Base-by-base conservation (phyloP, 2,888 invertebrate genomes). In the Sericinus montela region DNA sequence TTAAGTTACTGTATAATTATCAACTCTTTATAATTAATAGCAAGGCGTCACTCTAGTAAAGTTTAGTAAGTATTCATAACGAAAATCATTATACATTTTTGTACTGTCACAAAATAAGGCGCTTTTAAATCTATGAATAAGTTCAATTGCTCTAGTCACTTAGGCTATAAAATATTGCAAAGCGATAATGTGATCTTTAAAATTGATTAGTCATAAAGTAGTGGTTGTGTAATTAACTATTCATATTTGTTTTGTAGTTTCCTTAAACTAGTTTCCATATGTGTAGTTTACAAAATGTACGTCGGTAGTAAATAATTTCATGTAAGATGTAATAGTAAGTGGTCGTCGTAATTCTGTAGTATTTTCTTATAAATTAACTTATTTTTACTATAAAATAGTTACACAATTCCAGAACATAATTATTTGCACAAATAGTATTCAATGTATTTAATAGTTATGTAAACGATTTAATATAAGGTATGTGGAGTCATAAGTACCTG, bases 161-260 rank as follows among this genome's bases (percentile, higher is more conserved):
- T 32, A 51, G 39, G 42, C 29, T 45, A 45, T 41, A 13, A 37
- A 42, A 73, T 83, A 85, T 84, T 85, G 85, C 84, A 72, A 86
- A 86, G 86, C 86, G 82, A 86, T 85, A 85, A 80, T 83, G 82
- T 85, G 83, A 84, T 85, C 72, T 74, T n/a, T 69, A 63, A 66
- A 65, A 65, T 68, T 72, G 35, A 35, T 45, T 40, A 39, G 14
- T 40, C 28, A 29, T 50, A 50, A 40, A 11, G 35, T 45, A 45
- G 41, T 41, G 14, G 28, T 44, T 36, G 32, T 46, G 19, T 45
- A 47, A 50, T 37, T 39, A 47, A 50, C 35, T 39, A 30, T 58
- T 48, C 43, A 43, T 50, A 28, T 28, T 32, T 50, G 19, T 28
- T 32, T 28, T 29, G 40, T 40, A 36, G 35, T 15, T 30, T 40